Conservation (phyloP, 2,113 vertebrate species). For the Ondatra zibethicus region DNA sequence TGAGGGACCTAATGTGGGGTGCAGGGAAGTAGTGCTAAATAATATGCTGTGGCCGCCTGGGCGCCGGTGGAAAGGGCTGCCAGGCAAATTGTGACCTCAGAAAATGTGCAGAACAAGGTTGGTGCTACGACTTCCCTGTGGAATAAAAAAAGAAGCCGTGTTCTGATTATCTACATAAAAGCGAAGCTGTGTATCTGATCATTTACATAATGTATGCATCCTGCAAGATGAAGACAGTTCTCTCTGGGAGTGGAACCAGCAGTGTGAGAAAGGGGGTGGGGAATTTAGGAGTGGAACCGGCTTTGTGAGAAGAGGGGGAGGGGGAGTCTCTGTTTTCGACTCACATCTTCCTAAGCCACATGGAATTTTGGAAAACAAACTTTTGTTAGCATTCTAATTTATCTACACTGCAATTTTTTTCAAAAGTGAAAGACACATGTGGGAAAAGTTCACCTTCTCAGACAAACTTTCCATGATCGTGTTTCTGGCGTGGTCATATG, state of each 20-base stretch:
- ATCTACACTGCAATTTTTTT: not conserved
- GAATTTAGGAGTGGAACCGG: not conserved
- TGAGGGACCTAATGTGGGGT: not conserved
- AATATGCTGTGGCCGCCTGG: not conserved
- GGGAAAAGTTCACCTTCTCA: slow-evolving; percentile 69
- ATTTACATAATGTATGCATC: slow-evolving; percentile 16
- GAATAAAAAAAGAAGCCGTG: not conserved
- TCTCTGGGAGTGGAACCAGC: not conserved
- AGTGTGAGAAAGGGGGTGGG: not conserved
- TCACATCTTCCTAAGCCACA: not conserved
- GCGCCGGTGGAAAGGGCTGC: not conserved
- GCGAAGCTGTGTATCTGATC: not conserved
- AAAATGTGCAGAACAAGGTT: not conserved
- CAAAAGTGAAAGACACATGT: not conserved
- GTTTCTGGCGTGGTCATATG: slow-evolving; percentile 61
- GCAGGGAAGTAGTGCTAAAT: not conserved
- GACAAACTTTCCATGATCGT: slow-evolving; percentile 64
- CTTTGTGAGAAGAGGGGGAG: not conserved
- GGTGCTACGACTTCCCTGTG: not conserved
- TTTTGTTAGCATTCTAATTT: slow-evolving; percentile 33
- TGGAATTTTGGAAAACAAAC: slow-evolving; percentile 47
- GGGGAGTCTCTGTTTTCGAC: not conserved
- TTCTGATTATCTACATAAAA: slow-evolving; percentile 33
- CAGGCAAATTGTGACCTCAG: not conserved
- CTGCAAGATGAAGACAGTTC: not conserved